phyloP scores from a whole-genome alignment of 2,888 invertebrate genomes.

The Drosophila quasianomalipes region DNA sequence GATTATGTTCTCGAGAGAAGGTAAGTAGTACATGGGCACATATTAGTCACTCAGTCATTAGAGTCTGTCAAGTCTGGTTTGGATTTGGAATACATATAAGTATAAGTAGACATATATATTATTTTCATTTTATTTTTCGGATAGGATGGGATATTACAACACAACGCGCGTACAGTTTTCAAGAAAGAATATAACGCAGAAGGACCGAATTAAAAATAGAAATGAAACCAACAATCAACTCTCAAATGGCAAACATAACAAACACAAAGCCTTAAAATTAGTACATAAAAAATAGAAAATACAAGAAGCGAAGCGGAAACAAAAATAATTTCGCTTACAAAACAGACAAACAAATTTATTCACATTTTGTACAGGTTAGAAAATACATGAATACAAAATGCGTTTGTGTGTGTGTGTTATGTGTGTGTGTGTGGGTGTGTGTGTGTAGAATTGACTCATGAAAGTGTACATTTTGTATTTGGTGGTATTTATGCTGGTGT shows the following conservation, averaged over 20 bases:
- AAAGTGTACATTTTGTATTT: not conserved
- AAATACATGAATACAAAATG: slow-evolving; percentile 9
- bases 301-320: slow-evolving; percentile 46
- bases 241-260: slow-evolving; percentile 30
- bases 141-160: slow-evolving; percentile 57
- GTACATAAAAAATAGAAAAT: slow-evolving; percentile 27
- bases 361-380: slow-evolving; percentile 40
- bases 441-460: not conserved
- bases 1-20: slow-evolving; percentile 35
- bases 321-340: slow-evolving; percentile 28
- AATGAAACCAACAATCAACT: slow-evolving; percentile 19
- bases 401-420: not conserved
- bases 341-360: slow-evolving; percentile 41
- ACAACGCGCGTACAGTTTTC: slow-evolving; percentile 69
- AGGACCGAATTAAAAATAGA: slow-evolving; percentile 8
- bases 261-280: slow-evolving; percentile 37
- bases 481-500: slow-evolving; percentile 7
- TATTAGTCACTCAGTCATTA: slow-evolving; percentile 26
- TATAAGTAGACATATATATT: slow-evolving; percentile 25
- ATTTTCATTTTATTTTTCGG: slow-evolving; percentile 6
- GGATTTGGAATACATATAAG: slow-evolving; percentile 23
- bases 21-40: slow-evolving; percentile 24
- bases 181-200: slow-evolving; percentile 38
- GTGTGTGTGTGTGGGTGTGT: not conserved
- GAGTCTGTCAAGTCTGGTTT: slow-evolving; percentile 23